Conservation (phyloP, 2,113 vertebrate genomes). For the Cisticola juncidis region DNA sequence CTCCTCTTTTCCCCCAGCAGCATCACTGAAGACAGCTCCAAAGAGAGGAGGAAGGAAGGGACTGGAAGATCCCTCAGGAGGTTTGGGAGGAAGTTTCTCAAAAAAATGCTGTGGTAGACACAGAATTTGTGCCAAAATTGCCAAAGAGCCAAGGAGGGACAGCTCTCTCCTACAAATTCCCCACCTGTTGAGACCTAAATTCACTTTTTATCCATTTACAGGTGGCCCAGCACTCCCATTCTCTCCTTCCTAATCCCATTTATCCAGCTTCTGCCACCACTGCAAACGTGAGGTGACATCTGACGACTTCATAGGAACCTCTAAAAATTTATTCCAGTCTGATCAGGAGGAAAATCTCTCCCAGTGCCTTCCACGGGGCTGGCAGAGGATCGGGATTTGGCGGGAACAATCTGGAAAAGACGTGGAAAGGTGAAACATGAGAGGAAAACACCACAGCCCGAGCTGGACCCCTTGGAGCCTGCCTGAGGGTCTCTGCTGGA, state of each 20-base stretch:
- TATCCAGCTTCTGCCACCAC: not conserved
- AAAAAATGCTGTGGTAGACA: not conserved
- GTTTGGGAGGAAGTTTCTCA: not conserved
- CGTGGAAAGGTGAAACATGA: not conserved
- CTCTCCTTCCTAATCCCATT: not conserved
- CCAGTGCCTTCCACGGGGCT: not conserved
- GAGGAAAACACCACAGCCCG: not conserved
- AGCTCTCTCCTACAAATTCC: fast-evolving
- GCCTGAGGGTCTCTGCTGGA: not conserved
- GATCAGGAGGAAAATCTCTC: not conserved
- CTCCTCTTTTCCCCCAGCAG: not conserved
- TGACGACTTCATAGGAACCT: not conserved
- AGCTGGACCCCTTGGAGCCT: conserved; percentile 3
- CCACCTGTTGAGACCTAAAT: not conserved
- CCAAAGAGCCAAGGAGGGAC: not conserved
- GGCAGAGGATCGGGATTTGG: not conserved
- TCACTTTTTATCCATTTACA: not conserved
- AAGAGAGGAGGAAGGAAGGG: not conserved
- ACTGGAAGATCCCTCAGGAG: not conserved
- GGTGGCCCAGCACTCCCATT: not conserved
- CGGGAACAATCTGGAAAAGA: fast-evolving
- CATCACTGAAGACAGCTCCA: not conserved
- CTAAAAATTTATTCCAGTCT: not conserved
- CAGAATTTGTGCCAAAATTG: not conserved
- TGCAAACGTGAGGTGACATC: fast-evolving